Percentiles rank a stretch among this genome's conserved stretches.
These are phyloP conservation scores for Neelides folsomi DNA, from an alignment of 2,888 invertebrate species.

Conservation along the genomic window DNA sequence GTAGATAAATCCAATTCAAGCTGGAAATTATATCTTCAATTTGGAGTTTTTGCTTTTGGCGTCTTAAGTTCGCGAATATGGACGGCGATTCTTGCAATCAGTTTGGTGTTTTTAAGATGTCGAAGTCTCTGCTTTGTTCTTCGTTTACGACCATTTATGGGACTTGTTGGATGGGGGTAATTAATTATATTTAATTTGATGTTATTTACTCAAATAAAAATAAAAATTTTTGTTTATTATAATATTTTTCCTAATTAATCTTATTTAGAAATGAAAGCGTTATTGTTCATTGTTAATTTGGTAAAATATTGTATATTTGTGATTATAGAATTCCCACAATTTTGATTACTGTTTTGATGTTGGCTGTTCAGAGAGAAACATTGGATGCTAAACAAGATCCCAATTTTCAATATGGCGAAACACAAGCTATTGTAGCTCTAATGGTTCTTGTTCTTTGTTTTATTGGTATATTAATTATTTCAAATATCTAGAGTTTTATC, in stretches of 20 bases:
- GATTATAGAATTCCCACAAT: slow-evolving; percentile 53
- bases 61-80: slow-evolving; percentile 71
- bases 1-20: slow-evolving; percentile 41
- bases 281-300: too few relatives aligned
- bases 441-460: slow-evolving; percentile 64
- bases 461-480: slow-evolving; percentile 48
- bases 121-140: slow-evolving; percentile 70
- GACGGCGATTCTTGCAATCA: slow-evolving; percentile 70
- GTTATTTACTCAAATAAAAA: too few relatives aligned
- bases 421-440: slow-evolving; percentile 63
- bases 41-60: slow-evolving; percentile 54
- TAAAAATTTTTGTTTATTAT: too few relatives aligned
- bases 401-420: slow-evolving; percentile 61
- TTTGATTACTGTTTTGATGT: slow-evolving; percentile 52
- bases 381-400: slow-evolving; percentile 52
- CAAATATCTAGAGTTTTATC: too few relatives aligned
- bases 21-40: slow-evolving; percentile 59
- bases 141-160: slow-evolving; percentile 57
- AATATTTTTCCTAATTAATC: too few relatives aligned
- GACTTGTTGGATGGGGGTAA: slow-evolving; percentile 48
- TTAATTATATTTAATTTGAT: too few relatives aligned
- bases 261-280: too few relatives aligned
- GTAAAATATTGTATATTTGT: too few relatives aligned
- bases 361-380: slow-evolving; percentile 43
- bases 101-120: slow-evolving; percentile 65